Evolutionary conservation across 2,113 vertebrate genomes (phyloP).

Genomic region (Fulmarus glacialis): DNA sequence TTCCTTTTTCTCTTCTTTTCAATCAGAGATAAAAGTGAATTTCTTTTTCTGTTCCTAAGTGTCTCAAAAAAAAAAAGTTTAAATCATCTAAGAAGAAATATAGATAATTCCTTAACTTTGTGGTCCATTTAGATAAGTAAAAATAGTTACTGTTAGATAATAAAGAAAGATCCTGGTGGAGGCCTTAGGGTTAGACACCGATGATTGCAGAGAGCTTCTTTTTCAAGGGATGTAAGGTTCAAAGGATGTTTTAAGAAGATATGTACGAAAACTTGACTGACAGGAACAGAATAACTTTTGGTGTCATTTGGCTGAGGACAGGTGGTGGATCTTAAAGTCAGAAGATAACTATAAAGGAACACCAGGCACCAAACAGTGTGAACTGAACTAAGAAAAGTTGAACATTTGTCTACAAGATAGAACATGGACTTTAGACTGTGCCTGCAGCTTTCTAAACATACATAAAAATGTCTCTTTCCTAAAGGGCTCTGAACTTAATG

Average conservation of each 20-base stretch:
- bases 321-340: background rate
- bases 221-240: background rate
- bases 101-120: background rate
- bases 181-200: background rate
- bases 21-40: slow-evolving; percentile 27
- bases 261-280: background rate
- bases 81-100: background rate
- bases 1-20: background rate
- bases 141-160: background rate
- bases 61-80: background rate
- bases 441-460: background rate
- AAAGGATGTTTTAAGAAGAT: background rate
- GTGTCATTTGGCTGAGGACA: background rate
- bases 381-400: background rate
- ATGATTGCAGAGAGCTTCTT: background rate
- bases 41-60: background rate
- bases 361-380: background rate
- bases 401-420: background rate
- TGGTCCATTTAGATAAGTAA: background rate
- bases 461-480: background rate
- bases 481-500: background rate
- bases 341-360: background rate
- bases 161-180: background rate
- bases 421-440: background rate
- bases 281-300: background rate